Evolutionary conservation across 53 echinoderm and acorn worm genomes (phyloP), one percentile per base, ranked within the genome.

Genomic region (Holothuria scabra): DNA sequence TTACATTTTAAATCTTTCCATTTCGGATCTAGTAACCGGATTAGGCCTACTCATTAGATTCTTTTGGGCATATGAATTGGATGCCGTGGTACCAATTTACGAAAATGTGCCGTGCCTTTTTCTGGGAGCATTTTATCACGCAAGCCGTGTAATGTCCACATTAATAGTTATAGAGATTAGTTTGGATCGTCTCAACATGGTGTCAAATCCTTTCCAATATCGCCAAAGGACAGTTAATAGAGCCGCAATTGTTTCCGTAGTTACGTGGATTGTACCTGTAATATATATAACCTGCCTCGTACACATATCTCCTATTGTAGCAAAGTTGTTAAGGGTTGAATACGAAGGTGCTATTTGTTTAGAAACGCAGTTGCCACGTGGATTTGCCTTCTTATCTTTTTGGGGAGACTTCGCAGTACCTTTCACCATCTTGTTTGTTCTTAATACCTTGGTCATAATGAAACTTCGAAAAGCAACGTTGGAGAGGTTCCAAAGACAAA

Each of bases 151-250:
- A 68, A 30, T 33, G 30, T 68, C 68, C 19, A 12, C 31, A 12
- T 2, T 68, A 21, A 29, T 33, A 8, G 68, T 68, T 32, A 68
- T 68, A 8, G 20, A 21, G 20, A 68, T 68, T 32, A 68, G 68
- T 34, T 68, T 10, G 16, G 68, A 68, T 33, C 29, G 68, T 28
- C 31, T 29, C 16, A 21, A 29, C 16, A 28, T 68, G 68, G 30
- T 68, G 21, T 68, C 68, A 31, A 68, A 68, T 68, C 68, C 68
- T 21, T 68, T 68, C 33, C 11, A 33, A 32, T 68, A 68, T 68
- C 68, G 68, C 9, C 68, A 30, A 28, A 11, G 33, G 29, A 68
- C 68, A 8, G 68, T 68, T 68, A 14, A 8, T 30, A 32, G 34
- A 21, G 18, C 29, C 3, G 14, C 31, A 6, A 28, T 21, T 10